A percentile compares a stretch with the other conserved stretches of the same genome.
These are phyloP conservation scores for Neelides sp. DNA, from an alignment of 1,140 invertebrate species.

Conservation along the genomic window DNA sequence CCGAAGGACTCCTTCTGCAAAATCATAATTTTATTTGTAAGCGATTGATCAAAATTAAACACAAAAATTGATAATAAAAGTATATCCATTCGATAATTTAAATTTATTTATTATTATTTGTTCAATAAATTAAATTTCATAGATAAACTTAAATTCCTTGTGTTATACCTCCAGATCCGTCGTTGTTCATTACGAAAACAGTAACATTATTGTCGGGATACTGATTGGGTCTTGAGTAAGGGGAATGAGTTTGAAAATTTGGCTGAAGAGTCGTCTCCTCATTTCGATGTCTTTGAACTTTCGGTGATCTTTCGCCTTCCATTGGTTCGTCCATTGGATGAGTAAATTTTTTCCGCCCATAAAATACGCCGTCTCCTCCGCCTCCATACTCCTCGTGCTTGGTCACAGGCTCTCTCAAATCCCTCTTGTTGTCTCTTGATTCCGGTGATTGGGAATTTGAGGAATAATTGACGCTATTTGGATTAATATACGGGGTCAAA, in stretches of 20 bases:
- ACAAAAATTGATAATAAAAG: too few species aligned
- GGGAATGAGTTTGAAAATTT: background rate
- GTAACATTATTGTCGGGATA: constrained; percentile 17
- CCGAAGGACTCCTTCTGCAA: constrained; percentile 21
- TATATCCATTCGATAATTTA: too few species aligned
- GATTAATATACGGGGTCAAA: background rate
- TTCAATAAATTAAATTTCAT: too few species aligned
- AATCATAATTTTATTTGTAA: too few species aligned
- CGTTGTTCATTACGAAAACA: constrained; percentile 27
- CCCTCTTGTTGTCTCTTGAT: constrained; percentile 17
- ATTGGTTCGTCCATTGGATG: constrained; percentile 7
- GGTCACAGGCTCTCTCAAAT: too few species aligned
- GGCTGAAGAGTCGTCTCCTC: constrained; percentile 7
- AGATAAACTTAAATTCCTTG: too few species aligned
- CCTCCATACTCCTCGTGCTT: constrained; percentile 3
- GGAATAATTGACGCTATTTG: background rate
- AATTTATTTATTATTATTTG: too few species aligned
- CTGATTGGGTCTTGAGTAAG: background rate
- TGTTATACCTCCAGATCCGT: constrained; percentile 12
- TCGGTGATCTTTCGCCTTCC: constrained; percentile 5
- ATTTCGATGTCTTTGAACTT: constrained; percentile 3
- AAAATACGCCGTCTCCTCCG: constrained; percentile 25
- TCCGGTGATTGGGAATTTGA: constrained; percentile 21
- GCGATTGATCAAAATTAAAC: too few species aligned
- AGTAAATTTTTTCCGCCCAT: constrained; percentile 25